phyloP scores from a whole-genome alignment of 2,113 vertebrate species.

The Dermatemys mawii region DNA sequence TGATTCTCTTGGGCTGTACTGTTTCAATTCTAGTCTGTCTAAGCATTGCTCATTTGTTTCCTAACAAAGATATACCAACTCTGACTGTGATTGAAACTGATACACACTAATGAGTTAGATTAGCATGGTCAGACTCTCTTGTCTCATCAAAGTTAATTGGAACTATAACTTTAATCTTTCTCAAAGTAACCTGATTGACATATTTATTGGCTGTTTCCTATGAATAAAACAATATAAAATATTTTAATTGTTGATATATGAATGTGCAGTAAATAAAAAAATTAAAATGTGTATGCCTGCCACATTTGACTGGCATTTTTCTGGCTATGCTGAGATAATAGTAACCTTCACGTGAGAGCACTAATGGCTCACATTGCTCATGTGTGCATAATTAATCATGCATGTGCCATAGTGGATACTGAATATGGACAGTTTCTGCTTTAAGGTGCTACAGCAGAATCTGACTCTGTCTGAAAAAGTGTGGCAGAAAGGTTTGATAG shows the following conservation, averaged over 20 bases:
- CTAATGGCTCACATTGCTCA: rapidly evolving
- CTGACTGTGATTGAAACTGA: not conserved
- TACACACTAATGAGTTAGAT: not conserved
- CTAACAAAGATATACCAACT: not conserved
- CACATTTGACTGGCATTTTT: not conserved
- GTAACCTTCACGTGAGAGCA: rapidly evolving
- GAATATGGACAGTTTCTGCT: not conserved
- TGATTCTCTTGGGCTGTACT: not conserved
- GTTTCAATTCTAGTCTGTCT: not conserved
- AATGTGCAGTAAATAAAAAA: not conserved
- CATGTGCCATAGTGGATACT: not conserved
- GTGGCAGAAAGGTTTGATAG: not conserved
- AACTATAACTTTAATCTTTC: slow-evolving; percentile 25
- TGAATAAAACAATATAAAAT: not conserved
- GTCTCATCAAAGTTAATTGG: slow-evolving; percentile 32
- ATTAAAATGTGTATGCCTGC: not conserved
- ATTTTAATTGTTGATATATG: not conserved
- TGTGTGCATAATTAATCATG: rapidly evolving
- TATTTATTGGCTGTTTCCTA: not conserved
- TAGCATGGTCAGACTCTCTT: not conserved
- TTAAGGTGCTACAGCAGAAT: not conserved
- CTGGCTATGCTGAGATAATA: not conserved
- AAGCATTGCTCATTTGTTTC: not conserved
- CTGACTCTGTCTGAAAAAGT: not conserved
- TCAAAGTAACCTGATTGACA: slow-evolving; percentile 25